Evolutionary conservation across 2,113 vertebrate genomes (phyloP).

Genomic region (Hippoglossus stenolepis): DNA sequence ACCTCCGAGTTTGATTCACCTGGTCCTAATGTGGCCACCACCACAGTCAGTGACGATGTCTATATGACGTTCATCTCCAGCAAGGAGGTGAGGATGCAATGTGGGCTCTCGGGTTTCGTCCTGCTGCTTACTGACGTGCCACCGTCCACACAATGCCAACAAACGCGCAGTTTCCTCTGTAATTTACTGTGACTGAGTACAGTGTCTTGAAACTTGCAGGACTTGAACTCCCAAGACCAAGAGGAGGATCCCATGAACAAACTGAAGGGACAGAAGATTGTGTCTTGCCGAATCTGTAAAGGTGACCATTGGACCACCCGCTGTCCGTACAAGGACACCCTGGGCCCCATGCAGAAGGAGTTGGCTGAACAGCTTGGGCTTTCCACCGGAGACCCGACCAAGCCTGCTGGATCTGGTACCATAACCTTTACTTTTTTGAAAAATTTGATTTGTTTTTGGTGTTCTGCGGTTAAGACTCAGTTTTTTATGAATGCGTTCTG

Average conservation of each 20-base stretch:
- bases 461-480: neutral
- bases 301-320: constrained; percentile 98
- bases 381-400: constrained; percentile 92
- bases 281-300: constrained; percentile 97
- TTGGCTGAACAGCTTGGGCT: constrained; percentile 94
- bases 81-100: constrained; percentile 87
- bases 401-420: constrained; percentile 85
- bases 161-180: neutral
- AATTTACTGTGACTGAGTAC: neutral
- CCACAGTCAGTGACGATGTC: constrained; percentile 96
- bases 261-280: constrained; percentile 97
- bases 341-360: constrained; percentile 98
- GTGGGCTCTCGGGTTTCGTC: no score
- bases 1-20: constrained; percentile 92
- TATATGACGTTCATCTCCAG: constrained; percentile 98
- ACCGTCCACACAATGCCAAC: neutral
- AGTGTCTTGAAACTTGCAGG: constrained; percentile 74
- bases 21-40: constrained; percentile 94
- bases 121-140: neutral
- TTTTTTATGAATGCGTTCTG: neutral
- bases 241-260: constrained; percentile 99
- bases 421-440: neutral
- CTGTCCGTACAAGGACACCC: constrained; percentile 95
- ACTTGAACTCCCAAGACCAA: constrained; percentile 91
- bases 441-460: neutral